phyloP scores from a whole-genome alignment of 2,797 vertebrate species.

The Coendou prehensilis region DNA sequence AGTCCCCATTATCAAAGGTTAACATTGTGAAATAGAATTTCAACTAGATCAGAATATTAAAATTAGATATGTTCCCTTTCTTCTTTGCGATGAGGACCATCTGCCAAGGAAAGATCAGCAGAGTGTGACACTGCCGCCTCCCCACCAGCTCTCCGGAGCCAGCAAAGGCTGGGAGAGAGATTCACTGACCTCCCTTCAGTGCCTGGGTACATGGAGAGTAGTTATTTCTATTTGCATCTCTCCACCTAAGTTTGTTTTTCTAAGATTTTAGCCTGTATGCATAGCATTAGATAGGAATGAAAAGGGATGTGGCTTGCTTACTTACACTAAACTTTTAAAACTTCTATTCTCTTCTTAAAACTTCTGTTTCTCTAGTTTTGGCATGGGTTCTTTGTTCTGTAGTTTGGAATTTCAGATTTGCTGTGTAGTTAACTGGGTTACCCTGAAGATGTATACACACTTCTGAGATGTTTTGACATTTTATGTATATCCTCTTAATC shows the following conservation, averaged over 20 bases:
- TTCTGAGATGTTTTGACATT: conserved; percentile 20
- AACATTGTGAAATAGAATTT: background rate
- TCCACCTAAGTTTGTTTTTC: background rate
- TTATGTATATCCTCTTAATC: background rate
- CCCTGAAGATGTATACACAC: background rate
- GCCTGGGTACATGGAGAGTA: background rate
- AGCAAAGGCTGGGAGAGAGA: background rate
- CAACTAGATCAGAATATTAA: conserved; percentile 14
- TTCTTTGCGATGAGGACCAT: background rate
- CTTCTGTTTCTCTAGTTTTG: conserved; percentile 7
- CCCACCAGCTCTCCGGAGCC: background rate
- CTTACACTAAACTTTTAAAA: conserved; percentile 51
- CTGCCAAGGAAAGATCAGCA: background rate
- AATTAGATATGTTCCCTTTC: background rate
- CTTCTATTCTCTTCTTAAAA: background rate
- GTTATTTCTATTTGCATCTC: background rate
- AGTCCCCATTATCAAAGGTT: conserved; percentile 32
- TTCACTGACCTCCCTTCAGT: background rate
- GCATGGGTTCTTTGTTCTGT: background rate
- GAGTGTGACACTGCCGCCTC: background rate
- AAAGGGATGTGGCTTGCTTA: conserved; percentile 14
- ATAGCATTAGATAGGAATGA: background rate
- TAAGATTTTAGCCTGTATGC: conserved; percentile 9
- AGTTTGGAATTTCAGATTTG: conserved; percentile 34
- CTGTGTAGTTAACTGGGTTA: background rate